Evolutionary conservation across 2,797 vertebrate species (phyloP).

Genomic region (Galagoides demidoff): DNA sequence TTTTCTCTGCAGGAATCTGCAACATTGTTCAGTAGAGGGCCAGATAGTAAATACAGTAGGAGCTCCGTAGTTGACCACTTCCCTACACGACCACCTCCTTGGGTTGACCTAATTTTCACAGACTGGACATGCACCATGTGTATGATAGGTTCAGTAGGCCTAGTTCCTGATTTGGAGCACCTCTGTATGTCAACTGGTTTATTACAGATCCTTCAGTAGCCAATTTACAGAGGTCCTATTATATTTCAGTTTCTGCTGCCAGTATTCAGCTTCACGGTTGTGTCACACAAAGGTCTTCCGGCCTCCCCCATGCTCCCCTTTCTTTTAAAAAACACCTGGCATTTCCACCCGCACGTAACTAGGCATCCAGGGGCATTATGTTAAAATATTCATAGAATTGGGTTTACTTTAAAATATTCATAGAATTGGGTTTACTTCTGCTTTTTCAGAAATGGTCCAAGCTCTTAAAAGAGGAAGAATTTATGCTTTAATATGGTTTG

Average conservation of each 20-base stretch:
- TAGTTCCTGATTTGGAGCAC: too few species aligned
- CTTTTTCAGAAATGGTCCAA: background rate
- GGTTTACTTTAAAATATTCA: too few species aligned
- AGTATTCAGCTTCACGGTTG: background rate
- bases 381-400: background rate
- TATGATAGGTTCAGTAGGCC: too few species aligned
- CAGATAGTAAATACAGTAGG: background rate
- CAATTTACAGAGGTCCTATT: too few species aligned
- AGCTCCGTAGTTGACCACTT: too few species aligned
- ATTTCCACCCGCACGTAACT: background rate
- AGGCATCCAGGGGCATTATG: background rate
- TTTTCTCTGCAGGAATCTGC: background rate
- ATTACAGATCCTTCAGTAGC: too few species aligned
- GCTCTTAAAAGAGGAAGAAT: background rate
- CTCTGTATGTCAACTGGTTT: too few species aligned
- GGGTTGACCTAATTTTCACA: too few species aligned
- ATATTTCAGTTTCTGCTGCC: background rate
- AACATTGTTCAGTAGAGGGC: background rate
- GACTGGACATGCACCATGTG: too few species aligned
- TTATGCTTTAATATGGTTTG: background rate
- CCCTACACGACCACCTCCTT: too few species aligned
- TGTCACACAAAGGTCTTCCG: background rate
- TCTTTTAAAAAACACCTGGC: background rate
- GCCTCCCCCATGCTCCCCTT: rapidly evolving
- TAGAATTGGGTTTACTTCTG: background rate